These are phyloP conservation scores for Hippopotamyrus pictus DNA, from an alignment of 2,797 vertebrate species.

Conservation along the genomic window DNA sequence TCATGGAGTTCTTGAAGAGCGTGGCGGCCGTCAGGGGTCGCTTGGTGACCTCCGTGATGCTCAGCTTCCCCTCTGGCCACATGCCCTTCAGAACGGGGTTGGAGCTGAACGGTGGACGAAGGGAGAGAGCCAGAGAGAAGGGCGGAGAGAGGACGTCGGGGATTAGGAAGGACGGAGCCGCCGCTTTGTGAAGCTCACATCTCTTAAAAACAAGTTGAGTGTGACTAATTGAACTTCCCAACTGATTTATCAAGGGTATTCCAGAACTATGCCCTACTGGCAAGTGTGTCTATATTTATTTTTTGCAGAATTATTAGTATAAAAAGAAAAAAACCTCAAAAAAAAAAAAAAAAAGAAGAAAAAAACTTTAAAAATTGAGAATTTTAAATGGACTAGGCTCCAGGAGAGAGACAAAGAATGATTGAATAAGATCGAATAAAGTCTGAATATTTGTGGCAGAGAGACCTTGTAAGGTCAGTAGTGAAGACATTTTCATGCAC, in stretches of 20 bases:
- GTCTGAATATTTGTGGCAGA: neutral
- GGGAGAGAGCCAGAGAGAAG: neutral
- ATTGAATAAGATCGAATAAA: neutral
- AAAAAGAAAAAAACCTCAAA: neutral
- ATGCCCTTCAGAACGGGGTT: constrained; percentile 89
- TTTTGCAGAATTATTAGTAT: neutral
- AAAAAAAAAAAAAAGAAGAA: neutral
- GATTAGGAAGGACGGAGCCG: neutral
- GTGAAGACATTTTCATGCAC: neutral
- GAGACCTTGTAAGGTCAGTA: neutral
- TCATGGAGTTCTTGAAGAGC: constrained; percentile 97
- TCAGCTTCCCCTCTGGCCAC: constrained; percentile 97
- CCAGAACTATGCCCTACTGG: neutral
- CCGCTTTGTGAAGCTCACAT: neutral
- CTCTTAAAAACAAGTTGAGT: neutral
- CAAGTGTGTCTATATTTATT: neutral
- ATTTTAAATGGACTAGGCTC: neutral
- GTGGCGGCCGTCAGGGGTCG: constrained; percentile 87
- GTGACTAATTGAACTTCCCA: neutral
- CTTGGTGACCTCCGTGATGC: constrained; percentile 97
- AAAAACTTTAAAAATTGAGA: neutral
- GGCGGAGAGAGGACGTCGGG: neutral
- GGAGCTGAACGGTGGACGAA: constrained; percentile 58
- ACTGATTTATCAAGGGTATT: constrained; percentile 1
- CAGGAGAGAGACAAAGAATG: neutral